Evolutionary conservation across 1,140 invertebrate species (phyloP).

Genomic region (Asobara japonica): DNA sequence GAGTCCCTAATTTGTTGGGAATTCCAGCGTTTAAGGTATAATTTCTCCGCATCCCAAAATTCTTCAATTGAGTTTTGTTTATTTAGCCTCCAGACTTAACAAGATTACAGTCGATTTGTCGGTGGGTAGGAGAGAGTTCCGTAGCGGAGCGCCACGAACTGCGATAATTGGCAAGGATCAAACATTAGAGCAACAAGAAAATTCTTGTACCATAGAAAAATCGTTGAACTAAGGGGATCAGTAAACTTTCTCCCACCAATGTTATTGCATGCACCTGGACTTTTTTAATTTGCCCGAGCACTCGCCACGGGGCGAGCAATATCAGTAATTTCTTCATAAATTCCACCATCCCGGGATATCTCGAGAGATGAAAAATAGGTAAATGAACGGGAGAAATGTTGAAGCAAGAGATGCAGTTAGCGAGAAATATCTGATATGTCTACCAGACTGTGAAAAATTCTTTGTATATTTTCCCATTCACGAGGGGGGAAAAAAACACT

Average conservation of each 20-base stretch:
- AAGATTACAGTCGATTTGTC: constrained; percentile 2
- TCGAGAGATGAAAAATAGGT: background rate
- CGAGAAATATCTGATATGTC: background rate
- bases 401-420: background rate
- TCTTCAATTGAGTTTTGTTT: constrained; percentile 4
- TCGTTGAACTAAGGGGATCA: background rate
- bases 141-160: background rate
- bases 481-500: background rate
- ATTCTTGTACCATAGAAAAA: background rate
- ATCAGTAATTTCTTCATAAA: constrained; percentile 22
- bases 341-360: background rate
- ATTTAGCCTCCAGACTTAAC: background rate
- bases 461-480: background rate
- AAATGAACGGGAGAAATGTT: background rate
- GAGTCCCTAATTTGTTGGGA: background rate
- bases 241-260: constrained; percentile 12
- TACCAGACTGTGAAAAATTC: constrained; percentile 6
- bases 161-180: background rate
- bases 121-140: background rate
- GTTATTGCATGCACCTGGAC: constrained; percentile 1
- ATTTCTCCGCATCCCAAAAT: background rate
- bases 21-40: background rate
- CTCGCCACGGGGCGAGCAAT: background rate
- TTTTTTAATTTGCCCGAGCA: constrained; percentile 17
- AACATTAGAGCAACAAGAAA: background rate